Evolutionary conservation across 2,113 vertebrate genomes (phyloP), one percentile per base, ranked within the genome.

Genomic region (Sciurus niger): DNA sequence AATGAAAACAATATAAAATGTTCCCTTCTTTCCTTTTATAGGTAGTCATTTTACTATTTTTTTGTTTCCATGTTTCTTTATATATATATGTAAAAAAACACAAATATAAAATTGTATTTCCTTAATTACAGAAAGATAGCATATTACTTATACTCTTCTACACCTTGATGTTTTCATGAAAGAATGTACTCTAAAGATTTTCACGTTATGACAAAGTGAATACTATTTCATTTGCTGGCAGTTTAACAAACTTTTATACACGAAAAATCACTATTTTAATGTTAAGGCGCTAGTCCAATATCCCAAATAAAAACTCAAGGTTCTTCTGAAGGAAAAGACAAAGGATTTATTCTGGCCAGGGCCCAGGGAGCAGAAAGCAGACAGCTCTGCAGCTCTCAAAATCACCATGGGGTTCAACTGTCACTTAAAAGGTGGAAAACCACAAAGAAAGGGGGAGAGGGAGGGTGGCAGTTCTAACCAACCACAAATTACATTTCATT

Each of bases 1-100:
- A 68, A 58, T 34, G 17, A 46, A 87, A 78, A 72, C 60, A 68
- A 51, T 65, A 77, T 76, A 43, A 89, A 90, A 58, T 1, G 17
- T 55, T 4, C 25, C 55, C 40, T 4, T 53, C 18, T 93, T 67
- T 28, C 40, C 12, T 11, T 22, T 77, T 77, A 51, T 18, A 93
- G 16, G 13, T 53, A 90, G 74, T 51, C 40, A 43, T 93, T 93
- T 68, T 86, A 70, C 58, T 85, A 73, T 90, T 43, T 32, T 80
- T 85, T 8, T 20, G 4, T 82, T 53, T 76, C 18, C 53, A 13
- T 87, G 30, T 92, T 85, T 89, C n/a, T 84, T 94, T 51, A 40
- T 60, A 16, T 60, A 91, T 91, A 67, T 60, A 25, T 30, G 37
- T 40, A 40, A 82, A 80, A 68, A 82, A 83, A 63, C 32, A 63